These are phyloP conservation scores for Osmerus eperlanus DNA, from an alignment of 2,113 vertebrate genomes.

Conservation along the genomic window DNA sequence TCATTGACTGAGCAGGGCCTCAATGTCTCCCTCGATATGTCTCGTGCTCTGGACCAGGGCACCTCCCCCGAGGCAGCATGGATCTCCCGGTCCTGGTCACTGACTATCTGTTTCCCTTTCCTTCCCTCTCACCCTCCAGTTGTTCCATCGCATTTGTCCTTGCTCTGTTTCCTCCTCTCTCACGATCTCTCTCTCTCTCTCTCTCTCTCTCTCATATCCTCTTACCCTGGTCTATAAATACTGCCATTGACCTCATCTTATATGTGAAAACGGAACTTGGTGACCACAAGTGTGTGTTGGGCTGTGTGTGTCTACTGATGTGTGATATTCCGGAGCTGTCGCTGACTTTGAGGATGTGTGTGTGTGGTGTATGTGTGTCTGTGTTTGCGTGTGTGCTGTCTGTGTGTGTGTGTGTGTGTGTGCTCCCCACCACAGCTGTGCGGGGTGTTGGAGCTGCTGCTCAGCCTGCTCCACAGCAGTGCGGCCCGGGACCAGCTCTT, in stretches of 20 bases:
- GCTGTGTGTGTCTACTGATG: not conserved
- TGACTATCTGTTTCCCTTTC: not conserved
- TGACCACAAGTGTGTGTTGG: not conserved
- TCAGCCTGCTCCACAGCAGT: conserved; percentile 84
- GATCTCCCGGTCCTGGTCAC: conserved; percentile 16
- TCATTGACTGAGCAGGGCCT: not conserved
- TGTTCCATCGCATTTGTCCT: too few species aligned
- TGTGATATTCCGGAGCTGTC: not conserved
- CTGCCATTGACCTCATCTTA: not conserved
- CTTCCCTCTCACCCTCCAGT: not conserved
- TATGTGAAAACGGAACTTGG: not conserved
- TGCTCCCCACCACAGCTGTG: conserved; percentile 71
- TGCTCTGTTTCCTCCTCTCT: too few species aligned
- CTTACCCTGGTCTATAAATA: not conserved
- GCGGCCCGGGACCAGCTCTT: conserved; percentile 89
- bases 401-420: not conserved
- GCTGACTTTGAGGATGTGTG: not conserved
- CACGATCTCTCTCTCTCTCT: not conserved
- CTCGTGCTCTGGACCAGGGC: conserved; percentile 4
- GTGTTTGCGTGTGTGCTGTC: not conserved
- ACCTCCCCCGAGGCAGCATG: not conserved
- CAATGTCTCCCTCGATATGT: conserved; percentile 3
- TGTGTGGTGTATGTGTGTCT: not conserved
- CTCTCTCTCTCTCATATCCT: not conserved
- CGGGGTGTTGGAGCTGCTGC: conserved; percentile 82